Base-by-base conservation (phyloP, 2,113 vertebrate genomes). In the Phalacrocorax pelagicus region DNA sequence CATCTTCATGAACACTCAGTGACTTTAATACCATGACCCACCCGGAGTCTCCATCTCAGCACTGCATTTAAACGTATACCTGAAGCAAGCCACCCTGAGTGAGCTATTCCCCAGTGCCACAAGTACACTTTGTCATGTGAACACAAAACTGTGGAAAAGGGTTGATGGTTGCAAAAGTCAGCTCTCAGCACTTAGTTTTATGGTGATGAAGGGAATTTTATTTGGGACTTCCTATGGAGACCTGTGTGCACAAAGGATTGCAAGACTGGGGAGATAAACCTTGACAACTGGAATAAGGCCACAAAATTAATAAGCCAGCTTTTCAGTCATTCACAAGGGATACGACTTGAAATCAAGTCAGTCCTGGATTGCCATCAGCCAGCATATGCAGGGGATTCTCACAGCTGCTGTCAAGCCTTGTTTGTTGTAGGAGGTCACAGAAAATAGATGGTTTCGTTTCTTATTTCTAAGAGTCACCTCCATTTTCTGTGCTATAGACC, bases 381-480 rank as follows among this genome's bases (percentile, higher is more conserved):
- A 87, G 70, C 94, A 95, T 89, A 69, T 91, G 94, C 86, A 75
- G 84, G 91, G 89, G 84, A 92, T 96, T 87, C 95, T 92, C 93
- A 38, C 92, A 96, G 96, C 96, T 91, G 94, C 93, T 87, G 62
- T 95, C 74, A 26, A 96, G 92, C 81, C 81, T 91, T 93, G 87
- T 87, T 96, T 93, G 5, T 88, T 77, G 86, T 49, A 40, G 86
- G 86, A 91, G 92, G 95, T 94, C 91, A 89, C 86, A 72, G 91
- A 77, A 95, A 96, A 95, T 92, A 92, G 91, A 89, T 91, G 88
- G 85, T 81, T 97, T 96, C 78, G 65, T 81, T 90, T 93, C 70
- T 81, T 92, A 52, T 87, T 96, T 95, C 84, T 26, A 36, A 85
- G 91, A 96, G 88, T 80, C 79, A 65, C 78, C 90, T 96, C 86